Base-by-base conservation (phyloP, 2,797 vertebrate species). In the Sarcoramphus papa region DNA sequence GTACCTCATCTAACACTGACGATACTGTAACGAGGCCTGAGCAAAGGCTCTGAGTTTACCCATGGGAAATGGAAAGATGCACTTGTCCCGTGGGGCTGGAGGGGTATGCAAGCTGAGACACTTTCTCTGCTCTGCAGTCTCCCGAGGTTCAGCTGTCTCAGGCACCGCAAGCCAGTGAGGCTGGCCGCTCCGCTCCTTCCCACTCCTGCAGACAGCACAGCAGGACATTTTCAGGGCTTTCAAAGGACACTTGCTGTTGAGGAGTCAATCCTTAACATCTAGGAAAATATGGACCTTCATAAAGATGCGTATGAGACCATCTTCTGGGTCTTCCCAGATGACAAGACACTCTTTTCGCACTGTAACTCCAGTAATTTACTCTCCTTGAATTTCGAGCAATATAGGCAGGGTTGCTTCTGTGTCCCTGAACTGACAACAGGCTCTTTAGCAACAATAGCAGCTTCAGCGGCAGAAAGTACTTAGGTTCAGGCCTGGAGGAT, bases 401-500 rank as follows among this genome's bases (percentile, higher is more conserved):
- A 33, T 4, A 72, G 81, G 43, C 75, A 85, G 73, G 31, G n/a
- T 85, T 67, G 63, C 31, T 90, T 6, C 65, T 53, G 28, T 45
- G 93, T 88, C 80, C 92, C 85, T 90, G 85, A 91, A 73, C 85
- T 41, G 67, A 59, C 70, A 93, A 72, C 45, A 79, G 62, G 24
- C 48, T 79, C 60, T 88, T 91, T 9, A 93, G 56, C 65, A 94
- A 93, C 70, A 93, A 94, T 28, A 94, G 88, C 65, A 95, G 56
- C 77, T 94, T 88, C 2, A 5, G 90, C 83, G 93, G 47, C 76
- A 92, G 74, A 88, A 94, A 69, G 59, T 64, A 85, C 83, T 95
- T 82, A 77, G n/a, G n/a, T 85, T 92, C 63, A 85, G 80, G 48
- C 40, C 63, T 82, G 81, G 86, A 95, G 95, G 96, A 96, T 97